Evolutionary conservation across 2,113 vertebrate species (phyloP).

Genomic region (Neolamprologus cancellatus): DNA sequence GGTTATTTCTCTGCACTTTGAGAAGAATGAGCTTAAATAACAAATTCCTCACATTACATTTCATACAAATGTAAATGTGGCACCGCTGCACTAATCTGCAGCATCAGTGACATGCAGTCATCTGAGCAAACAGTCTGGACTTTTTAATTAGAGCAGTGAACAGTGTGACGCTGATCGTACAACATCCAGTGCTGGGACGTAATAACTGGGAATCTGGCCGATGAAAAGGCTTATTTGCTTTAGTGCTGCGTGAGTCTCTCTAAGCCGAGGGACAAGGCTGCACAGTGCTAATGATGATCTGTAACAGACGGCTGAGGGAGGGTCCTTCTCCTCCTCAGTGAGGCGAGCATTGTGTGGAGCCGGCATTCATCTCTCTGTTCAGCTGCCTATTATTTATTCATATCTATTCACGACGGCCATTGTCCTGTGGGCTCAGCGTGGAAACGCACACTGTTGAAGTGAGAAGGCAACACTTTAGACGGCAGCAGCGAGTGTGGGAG

Average conservation of each 20-base stretch:
- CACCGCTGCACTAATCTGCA: not conserved
- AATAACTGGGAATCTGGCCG: not conserved
- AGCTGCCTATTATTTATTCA: slow-evolving; percentile 52
- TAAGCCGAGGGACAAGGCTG: slow-evolving; percentile 21
- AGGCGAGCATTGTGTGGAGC: slow-evolving; percentile 11
- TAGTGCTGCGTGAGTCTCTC: slow-evolving; percentile 10
- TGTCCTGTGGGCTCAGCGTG: slow-evolving; percentile 32
- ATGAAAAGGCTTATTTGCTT: slow-evolving; percentile 52
- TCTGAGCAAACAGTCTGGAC: slow-evolving; percentile 17
- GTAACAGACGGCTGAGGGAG: not conserved
- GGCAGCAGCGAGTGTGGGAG: not conserved
- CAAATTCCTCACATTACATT: not conserved
- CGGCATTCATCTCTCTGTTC: slow-evolving; percentile 13
- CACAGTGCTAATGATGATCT: slow-evolving; percentile 45
- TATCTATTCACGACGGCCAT: slow-evolving; percentile 5
- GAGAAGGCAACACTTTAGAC: slow-evolving; percentile 23
- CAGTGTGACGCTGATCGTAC: not conserved
- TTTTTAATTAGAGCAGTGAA: slow-evolving; percentile 35
- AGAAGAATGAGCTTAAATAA: not conserved
- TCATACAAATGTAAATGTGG: slow-evolving; percentile 22
- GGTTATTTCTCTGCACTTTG: not conserved
- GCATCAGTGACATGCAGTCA: slow-evolving; percentile 17
- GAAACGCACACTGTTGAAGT: slow-evolving; percentile 27
- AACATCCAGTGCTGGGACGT: not conserved
- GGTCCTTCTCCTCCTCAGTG: not conserved